A percentile compares a stretch with the other conserved stretches of the same genome.
These are phyloP conservation scores for Hydroisotoma schaefferi DNA, from an alignment of 2,888 invertebrate genomes.

Conservation along the genomic window DNA sequence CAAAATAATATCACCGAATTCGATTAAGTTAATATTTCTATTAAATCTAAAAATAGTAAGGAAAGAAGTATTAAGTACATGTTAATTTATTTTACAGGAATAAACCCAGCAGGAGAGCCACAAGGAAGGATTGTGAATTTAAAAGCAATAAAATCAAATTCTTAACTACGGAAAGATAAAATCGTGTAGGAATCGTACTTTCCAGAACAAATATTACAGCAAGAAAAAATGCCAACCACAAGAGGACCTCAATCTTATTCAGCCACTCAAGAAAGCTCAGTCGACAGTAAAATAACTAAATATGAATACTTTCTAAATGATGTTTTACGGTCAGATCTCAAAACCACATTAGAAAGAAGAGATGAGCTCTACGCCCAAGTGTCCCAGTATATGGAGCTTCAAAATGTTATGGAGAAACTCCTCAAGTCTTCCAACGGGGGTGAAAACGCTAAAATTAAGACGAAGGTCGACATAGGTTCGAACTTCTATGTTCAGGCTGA, in stretches of 20 bases:
- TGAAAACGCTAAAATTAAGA: constrained; percentile 58
- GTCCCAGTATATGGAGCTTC: constrained; percentile 69
- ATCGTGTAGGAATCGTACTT: no score
- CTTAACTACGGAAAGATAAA: no score
- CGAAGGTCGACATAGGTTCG: constrained; percentile 76
- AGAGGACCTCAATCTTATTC: not conserved
- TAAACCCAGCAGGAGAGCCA: no score
- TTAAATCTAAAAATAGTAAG: no score
- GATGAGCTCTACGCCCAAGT: constrained; percentile 65
- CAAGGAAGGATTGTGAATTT: no score
- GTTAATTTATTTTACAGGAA: no score
- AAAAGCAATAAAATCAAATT: no score
- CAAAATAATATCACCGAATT: no score
- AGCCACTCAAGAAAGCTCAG: not conserved
- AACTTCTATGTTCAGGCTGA: constrained; percentile 77
- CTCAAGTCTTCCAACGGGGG: constrained; percentile 53
- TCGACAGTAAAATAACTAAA: constrained; percentile 53
- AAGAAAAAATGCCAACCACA: not conserved
- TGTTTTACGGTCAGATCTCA: constrained; percentile 68
- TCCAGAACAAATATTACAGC: no score
- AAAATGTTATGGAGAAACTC: constrained; percentile 64
- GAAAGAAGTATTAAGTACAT: no score
- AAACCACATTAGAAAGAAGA: constrained; percentile 57
- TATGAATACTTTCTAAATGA: constrained; percentile 77
- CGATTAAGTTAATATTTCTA: no score